Conservation (phyloP, 2,113 vertebrate genomes). For the Peromyscus californicus region DNA sequence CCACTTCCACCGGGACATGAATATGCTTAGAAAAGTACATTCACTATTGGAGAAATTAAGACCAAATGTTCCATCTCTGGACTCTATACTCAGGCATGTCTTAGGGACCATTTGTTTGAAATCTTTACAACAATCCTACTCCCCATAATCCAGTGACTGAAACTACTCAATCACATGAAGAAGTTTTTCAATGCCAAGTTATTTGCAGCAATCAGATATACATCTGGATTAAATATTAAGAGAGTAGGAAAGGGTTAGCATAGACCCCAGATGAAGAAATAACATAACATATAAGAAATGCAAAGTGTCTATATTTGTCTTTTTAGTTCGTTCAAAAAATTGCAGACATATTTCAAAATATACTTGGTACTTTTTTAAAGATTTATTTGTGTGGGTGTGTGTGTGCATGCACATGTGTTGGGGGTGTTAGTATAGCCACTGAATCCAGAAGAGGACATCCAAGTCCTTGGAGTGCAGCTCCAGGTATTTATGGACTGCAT, state of each 20-base stretch:
- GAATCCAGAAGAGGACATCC: not conserved
- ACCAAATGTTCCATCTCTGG: not conserved
- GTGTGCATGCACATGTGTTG: not conserved
- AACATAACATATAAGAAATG: not conserved
- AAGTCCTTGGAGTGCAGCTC: no score
- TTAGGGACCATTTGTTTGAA: not conserved
- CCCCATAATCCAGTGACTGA: not conserved
- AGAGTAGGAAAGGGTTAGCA: not conserved
- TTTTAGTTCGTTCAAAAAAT: conserved; percentile 4
- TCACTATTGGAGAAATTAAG: not conserved
- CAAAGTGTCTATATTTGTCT: not conserved
- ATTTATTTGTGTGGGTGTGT: not conserved
- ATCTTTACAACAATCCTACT: conserved; percentile 8
- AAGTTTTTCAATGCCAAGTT: not conserved
- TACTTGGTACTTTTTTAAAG: not conserved
- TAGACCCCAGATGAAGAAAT: conserved; percentile 33
- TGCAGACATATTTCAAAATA: not conserved
- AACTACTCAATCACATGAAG: not conserved
- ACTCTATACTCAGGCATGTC: not conserved
- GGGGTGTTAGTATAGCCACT: not conserved
- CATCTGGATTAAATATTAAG: not conserved
- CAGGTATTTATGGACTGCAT: not conserved
- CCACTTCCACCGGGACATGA: not conserved
- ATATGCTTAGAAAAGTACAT: not conserved
- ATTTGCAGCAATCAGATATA: not conserved